Conservation (phyloP, 2,888 invertebrate species). For the Deilephila porcellus region DNA sequence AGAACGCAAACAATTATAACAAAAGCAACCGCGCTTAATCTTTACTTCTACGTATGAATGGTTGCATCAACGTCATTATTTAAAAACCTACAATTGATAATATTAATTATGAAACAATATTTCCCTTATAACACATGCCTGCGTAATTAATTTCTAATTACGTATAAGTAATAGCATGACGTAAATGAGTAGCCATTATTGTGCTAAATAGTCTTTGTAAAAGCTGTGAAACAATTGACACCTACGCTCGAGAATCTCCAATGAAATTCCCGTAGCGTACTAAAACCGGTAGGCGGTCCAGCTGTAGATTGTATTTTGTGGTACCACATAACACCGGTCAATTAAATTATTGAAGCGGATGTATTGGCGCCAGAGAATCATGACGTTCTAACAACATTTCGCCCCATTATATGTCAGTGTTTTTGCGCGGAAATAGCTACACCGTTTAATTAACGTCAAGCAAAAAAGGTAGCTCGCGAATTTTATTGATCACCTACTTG, state of each 20-base stretch:
- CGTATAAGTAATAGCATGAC: conserved; percentile 5
- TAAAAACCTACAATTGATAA: not conserved
- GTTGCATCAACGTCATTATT: not conserved
- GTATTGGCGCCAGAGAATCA: conserved; percentile 36
- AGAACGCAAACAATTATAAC: conserved; percentile 6
- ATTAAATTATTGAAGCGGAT: conserved; percentile 36
- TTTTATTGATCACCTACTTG: not conserved
- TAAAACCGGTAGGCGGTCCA: not conserved
- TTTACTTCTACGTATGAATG: not conserved
- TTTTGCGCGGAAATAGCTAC: not conserved
- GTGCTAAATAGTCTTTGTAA: not conserved
- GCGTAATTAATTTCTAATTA: not conserved
- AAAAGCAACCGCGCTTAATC: not conserved
- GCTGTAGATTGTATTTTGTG: conserved; percentile 30
- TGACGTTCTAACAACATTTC: conserved; percentile 28
- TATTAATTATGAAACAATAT: not conserved
- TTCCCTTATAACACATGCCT: conserved; percentile 2
- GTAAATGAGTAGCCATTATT: not conserved
- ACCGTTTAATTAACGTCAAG: not conserved
- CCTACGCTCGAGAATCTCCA: not conserved
- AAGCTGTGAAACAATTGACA: not conserved
- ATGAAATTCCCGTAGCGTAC: not conserved
- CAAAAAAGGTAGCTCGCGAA: not conserved
- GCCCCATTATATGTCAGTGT: conserved; percentile 9
- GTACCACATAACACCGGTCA: conserved; percentile 25